A percentile compares a stretch with the other conserved stretches of the same genome.
phyloP scores from a whole-genome alignment of 2,113 vertebrate species.

The Actenoides lindsayi region DNA sequence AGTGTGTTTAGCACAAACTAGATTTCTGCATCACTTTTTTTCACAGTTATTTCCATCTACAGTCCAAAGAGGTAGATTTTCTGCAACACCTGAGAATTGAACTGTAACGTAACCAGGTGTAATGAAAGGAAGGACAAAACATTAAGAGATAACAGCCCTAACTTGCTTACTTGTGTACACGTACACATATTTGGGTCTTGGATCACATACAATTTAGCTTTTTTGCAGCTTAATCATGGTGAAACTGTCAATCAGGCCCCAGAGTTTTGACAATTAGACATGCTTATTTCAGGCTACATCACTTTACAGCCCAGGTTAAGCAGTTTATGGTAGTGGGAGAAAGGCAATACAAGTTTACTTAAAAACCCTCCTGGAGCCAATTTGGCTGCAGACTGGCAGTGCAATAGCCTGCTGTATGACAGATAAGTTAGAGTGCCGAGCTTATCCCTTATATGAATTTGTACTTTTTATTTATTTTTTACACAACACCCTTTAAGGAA shows the following conservation, averaged over 20 bases:
- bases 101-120: conserved; percentile 82
- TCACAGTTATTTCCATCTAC: conserved; percentile 90
- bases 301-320: conserved; percentile 6
- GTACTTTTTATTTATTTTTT: background rate
- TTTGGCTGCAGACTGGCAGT: conserved; percentile 58
- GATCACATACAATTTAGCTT: background rate
- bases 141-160: conserved; percentile 52
- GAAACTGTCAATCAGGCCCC: conserved; percentile 45
- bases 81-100: conserved; percentile 92
- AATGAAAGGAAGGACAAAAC: conserved; percentile 70
- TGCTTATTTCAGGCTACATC: conserved; percentile 36
- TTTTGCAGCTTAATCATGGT: conserved; percentile 27
- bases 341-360: conserved; percentile 38
- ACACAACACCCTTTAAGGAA: background rate
- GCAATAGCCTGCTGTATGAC: conserved; percentile 40
- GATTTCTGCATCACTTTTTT: conserved; percentile 85
- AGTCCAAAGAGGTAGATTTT: conserved; percentile 96
- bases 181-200: conserved; percentile 21
- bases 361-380: conserved; percentile 17
- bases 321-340: conserved; percentile 37
- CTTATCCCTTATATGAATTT: background rate
- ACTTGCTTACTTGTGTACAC: conserved; percentile 33
- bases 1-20: conserved; percentile 84
- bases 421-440: conserved; percentile 15
- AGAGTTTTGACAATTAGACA: conserved; percentile 8